Evolutionary conservation across 2,113 vertebrate genomes (phyloP).

Genomic region (Rhagologus leucostigma): DNA sequence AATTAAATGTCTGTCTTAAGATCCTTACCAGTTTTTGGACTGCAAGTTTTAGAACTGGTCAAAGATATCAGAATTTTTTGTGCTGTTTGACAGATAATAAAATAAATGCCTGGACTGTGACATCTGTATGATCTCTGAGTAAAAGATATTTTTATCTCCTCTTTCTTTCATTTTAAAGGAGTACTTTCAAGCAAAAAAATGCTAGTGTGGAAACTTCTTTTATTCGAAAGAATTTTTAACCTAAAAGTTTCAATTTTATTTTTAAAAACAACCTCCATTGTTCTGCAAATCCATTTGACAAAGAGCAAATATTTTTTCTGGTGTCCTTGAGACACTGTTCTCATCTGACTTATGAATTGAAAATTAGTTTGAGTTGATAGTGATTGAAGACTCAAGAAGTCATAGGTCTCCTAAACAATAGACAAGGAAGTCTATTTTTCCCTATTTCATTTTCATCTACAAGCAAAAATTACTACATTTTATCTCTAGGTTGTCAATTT

Average conservation of each 20-base stretch:
- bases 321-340: neutral
- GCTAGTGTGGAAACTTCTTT: neutral
- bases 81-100: neutral
- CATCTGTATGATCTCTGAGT: neutral
- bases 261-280: neutral
- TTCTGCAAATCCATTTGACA: neutral
- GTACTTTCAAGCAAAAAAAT: neutral
- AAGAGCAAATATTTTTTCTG: neutral
- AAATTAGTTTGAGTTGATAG: neutral
- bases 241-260: neutral
- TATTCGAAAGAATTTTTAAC: neutral
- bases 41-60: neutral
- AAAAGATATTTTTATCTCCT: neutral
- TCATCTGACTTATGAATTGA: neutral
- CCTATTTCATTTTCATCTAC: neutral
- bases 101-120: neutral
- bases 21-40: conserved; percentile 1
- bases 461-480: neutral
- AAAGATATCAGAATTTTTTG: neutral
- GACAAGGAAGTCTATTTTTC: neutral
- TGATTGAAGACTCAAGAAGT: neutral
- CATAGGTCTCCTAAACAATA: conserved; percentile 17
- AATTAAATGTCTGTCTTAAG: neutral
- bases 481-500: neutral
- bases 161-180: neutral